phyloP scores from a whole-genome alignment of 2,113 vertebrate genomes.

The Beaufortia kweichowensis region DNA sequence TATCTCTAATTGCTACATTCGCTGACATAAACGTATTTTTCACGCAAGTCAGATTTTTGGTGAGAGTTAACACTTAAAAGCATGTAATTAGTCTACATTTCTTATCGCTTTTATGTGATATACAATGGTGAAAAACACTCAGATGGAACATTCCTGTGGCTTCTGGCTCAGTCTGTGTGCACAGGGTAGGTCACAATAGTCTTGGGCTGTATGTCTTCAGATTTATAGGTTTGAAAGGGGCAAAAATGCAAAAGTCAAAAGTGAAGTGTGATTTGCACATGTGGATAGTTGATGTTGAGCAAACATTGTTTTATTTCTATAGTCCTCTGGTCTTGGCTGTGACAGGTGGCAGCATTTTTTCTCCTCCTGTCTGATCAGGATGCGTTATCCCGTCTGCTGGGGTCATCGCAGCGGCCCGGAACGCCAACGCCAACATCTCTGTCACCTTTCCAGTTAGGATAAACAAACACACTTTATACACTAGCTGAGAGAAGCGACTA shows the following conservation, averaged over 20 bases:
- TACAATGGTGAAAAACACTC: constrained; percentile 4
- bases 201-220: neutral
- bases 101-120: constrained; percentile 14
- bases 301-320: neutral
- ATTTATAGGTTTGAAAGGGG: constrained; percentile 9
- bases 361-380: constrained; percentile 7
- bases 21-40: constrained; percentile 18
- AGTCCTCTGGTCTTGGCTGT: constrained; percentile 62
- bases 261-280: neutral
- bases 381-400: neutral
- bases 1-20: constrained; percentile 42
- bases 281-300: neutral
- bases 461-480: constrained; percentile 26
- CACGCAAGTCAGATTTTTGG: constrained; percentile 4
- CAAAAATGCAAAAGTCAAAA: neutral
- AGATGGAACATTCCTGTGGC: constrained; percentile 25
- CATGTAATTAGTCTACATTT: constrained; percentile 40
- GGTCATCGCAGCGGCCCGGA: neutral
- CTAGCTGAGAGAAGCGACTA: constrained; percentile 31
- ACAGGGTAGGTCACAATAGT: neutral
- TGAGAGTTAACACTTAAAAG: constrained; percentile 18
- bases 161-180: constrained; percentile 10
- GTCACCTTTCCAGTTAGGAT: constrained; percentile 40
- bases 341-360: constrained; percentile 55
- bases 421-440: constrained; percentile 13